Conservation (phyloP, 1,140 invertebrate species). For the Contarinia nasturtii region DNA sequence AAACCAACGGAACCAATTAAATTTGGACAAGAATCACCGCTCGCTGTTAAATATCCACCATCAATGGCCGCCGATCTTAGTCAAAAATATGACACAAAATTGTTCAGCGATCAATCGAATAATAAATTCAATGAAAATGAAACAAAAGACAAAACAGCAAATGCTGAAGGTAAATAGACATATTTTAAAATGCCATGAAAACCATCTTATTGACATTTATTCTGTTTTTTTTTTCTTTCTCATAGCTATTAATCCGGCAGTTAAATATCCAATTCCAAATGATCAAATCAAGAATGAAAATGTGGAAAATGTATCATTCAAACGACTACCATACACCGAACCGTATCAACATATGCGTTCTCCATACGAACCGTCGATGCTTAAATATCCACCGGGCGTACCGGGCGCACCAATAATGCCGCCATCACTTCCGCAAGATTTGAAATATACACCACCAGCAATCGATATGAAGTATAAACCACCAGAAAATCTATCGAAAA, state of each 20-base stretch:
- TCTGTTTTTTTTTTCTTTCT: neutral
- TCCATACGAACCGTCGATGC: conserved; percentile 21
- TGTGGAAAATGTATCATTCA: neutral
- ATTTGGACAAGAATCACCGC: conserved; percentile 6
- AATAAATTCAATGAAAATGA: conserved; percentile 18
- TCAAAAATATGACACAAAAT: conserved; percentile 23
- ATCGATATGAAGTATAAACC: conserved; percentile 1
- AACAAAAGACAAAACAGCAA: neutral
- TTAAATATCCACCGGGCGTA: conserved; percentile 21
- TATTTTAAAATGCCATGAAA: too few species aligned
- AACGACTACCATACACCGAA: neutral
- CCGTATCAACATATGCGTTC: conserved; percentile 12
- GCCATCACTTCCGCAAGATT: conserved; percentile 11
- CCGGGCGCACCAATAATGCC: conserved; percentile 15
- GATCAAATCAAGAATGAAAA: neutral
- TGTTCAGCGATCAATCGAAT: conserved; percentile 17
- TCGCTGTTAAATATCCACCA: conserved; percentile 18
- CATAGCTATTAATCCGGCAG: neutral
- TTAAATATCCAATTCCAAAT: conserved; percentile 1
- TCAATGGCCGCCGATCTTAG: conserved; percentile 8
- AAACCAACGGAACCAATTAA: neutral
- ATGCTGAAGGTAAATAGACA: neutral
- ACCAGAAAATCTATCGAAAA: conserved; percentile 6
- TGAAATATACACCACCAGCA: conserved; percentile 17
- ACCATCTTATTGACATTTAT: too few species aligned